A percentile compares a stretch with the other conserved stretches of the same genome.
Conservation (phyloP, 2,113 vertebrate species). For the Micromys minutus region DNA sequence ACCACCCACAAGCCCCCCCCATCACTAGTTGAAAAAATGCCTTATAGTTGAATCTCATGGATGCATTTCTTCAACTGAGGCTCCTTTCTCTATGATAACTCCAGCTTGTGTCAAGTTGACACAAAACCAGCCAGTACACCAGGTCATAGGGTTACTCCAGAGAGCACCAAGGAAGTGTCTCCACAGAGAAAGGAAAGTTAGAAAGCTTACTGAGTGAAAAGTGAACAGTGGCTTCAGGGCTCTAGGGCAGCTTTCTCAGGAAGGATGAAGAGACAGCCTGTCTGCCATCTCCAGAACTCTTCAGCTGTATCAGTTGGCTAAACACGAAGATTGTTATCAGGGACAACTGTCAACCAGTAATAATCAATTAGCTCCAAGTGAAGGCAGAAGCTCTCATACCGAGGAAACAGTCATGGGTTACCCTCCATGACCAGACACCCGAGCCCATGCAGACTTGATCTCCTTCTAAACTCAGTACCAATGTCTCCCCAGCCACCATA, state of each 20-base stretch:
- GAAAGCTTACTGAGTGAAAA: neutral
- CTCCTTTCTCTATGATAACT: no score
- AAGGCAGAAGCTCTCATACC: neutral
- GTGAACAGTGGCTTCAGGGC: neutral
- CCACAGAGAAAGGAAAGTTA: neutral
- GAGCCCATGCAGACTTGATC: neutral
- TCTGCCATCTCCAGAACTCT: neutral
- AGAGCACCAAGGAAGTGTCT: neutral
- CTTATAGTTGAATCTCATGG: no score
- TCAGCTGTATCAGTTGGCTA: neutral
- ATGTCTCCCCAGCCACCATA: neutral
- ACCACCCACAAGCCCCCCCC: no score
- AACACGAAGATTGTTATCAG: neutral
- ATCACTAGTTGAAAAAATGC: no score
- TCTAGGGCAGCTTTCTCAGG: neutral
- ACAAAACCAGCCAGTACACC: no score
- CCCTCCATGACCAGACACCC: neutral
- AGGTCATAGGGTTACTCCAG: neutral
- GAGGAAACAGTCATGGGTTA: neutral
- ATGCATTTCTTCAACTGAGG: no score
- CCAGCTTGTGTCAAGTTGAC: no score
- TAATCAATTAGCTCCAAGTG: neutral
- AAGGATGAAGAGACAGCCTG: neutral
- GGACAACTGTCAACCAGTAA: neutral
- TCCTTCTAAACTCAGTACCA: neutral